These are phyloP conservation scores for Muscicapa striata DNA, from an alignment of 2,797 vertebrate species.

Conservation along the genomic window DNA sequence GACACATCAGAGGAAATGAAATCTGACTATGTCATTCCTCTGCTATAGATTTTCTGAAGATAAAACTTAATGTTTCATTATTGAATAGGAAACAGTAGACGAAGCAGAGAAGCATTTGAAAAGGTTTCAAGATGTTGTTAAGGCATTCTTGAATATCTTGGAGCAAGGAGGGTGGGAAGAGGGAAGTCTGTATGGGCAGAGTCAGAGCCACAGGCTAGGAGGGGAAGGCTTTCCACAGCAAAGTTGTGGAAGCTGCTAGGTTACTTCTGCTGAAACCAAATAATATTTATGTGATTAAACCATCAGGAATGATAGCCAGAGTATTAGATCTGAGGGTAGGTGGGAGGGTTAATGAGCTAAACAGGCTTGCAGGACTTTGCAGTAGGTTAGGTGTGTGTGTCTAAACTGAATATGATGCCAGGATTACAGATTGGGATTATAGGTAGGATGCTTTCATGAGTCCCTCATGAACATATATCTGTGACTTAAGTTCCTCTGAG, in stretches of 20 bases:
- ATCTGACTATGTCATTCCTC: background rate
- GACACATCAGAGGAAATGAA: background rate
- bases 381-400: background rate
- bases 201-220: too few species aligned
- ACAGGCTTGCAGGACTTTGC: background rate
- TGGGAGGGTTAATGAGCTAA: background rate
- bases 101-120: background rate
- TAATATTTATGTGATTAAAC: background rate
- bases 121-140: background rate
- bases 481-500: background rate
- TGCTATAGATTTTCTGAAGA: background rate
- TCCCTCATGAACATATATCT: background rate
- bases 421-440: background rate
- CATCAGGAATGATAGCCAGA: background rate
- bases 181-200: background rate
- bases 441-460: background rate
- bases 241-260: background rate
- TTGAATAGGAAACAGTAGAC: background rate
- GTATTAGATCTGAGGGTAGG: background rate
- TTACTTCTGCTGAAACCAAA: background rate
- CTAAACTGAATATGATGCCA: background rate
- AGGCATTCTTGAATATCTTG: background rate
- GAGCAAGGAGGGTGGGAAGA: background rate
- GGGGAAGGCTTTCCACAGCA: background rate
- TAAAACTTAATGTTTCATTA: background rate